phyloP scores from a whole-genome alignment of 2,797 vertebrate species.

The Coilia nasus region DNA sequence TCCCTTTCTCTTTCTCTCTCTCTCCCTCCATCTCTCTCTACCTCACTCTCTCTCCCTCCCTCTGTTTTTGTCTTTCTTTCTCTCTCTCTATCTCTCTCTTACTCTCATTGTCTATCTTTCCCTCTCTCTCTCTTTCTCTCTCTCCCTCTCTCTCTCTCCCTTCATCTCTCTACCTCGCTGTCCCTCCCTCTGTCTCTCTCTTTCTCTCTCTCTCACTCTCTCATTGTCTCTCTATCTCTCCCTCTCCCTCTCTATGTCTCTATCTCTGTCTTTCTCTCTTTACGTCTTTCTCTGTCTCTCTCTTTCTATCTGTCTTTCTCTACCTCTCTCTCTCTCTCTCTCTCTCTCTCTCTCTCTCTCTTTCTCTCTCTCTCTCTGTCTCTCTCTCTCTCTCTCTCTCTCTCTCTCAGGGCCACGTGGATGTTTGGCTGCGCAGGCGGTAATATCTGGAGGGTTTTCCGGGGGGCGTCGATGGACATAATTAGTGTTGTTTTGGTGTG shows the following conservation, averaged over 20 bases:
- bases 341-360: neutral
- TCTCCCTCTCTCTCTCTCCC: neutral
- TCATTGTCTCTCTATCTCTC: no score
- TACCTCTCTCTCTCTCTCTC: neutral
- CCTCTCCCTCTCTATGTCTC: no score
- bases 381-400: neutral
- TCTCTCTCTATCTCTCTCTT: no score
- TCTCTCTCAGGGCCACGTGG: slow-evolving; percentile 13
- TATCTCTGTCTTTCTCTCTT: no score
- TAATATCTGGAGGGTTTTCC: slow-evolving; percentile 56
- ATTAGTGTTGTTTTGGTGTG: slow-evolving; percentile 63
- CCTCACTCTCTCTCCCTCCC: no score
- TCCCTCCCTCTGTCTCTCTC: no score
- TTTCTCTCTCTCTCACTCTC: no score
- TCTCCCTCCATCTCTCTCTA: neutral
- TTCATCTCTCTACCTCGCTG: slow-evolving; percentile 7
- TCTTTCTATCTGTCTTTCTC: no score
- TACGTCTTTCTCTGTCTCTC: no score
- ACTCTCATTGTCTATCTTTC: no score
- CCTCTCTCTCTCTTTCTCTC: neutral
- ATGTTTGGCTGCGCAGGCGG: slow-evolving; percentile 36
- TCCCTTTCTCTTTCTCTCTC: no score
- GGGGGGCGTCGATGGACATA: slow-evolving; percentile 55
- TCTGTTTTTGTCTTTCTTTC: no score
- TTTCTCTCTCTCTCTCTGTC: neutral